Percentiles rank a stretch among this genome's conserved stretches.
These are phyloP conservation scores for Aphidius ervi DNA, from an alignment of 1,140 invertebrate genomes.

Conservation along the genomic window DNA sequence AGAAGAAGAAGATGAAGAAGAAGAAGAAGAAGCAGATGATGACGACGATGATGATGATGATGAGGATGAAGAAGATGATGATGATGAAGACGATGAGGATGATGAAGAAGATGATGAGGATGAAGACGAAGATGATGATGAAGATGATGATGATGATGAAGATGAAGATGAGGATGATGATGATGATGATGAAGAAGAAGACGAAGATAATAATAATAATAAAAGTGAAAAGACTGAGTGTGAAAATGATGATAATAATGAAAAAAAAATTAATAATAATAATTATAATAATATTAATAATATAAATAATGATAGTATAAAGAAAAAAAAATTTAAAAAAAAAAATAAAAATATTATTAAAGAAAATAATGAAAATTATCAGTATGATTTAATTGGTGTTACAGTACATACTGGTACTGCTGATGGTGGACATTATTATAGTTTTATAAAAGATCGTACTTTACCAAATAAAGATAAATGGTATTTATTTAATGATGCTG, in stretches of 20 bases:
- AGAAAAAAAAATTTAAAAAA: constrained; percentile 27
- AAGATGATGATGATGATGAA: constrained; percentile 36
- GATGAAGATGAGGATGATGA: no score
- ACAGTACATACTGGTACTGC: constrained; percentile 95
- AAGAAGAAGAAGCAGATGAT: constrained; percentile 47
- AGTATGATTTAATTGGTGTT: constrained; percentile 91
- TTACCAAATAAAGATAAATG: constrained; percentile 76
- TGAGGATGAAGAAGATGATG: constrained; percentile 93
- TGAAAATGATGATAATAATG: constrained; percentile 35
- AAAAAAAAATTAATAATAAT: constrained; percentile 43
- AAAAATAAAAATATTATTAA: constrained; percentile 38
- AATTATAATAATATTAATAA: constrained; percentile 50
- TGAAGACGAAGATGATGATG: constrained; percentile 41
- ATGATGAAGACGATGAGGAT: constrained; percentile 83
- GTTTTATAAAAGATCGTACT: constrained; percentile 85
- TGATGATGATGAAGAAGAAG: no score
- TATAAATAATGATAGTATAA: constrained; percentile 70
- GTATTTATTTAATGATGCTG: constrained; percentile 94
- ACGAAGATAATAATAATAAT: constrained; percentile 31
- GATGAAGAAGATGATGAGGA: constrained; percentile 3
- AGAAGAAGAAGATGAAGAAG: constrained; percentile 29
- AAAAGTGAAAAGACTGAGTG: constrained; percentile 33
- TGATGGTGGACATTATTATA: constrained; percentile 95
- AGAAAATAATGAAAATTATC: constrained; percentile 56
- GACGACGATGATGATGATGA: constrained; percentile 85